Conservation (phyloP, 2,113 vertebrate species). For the Ranitomeya imitator region DNA sequence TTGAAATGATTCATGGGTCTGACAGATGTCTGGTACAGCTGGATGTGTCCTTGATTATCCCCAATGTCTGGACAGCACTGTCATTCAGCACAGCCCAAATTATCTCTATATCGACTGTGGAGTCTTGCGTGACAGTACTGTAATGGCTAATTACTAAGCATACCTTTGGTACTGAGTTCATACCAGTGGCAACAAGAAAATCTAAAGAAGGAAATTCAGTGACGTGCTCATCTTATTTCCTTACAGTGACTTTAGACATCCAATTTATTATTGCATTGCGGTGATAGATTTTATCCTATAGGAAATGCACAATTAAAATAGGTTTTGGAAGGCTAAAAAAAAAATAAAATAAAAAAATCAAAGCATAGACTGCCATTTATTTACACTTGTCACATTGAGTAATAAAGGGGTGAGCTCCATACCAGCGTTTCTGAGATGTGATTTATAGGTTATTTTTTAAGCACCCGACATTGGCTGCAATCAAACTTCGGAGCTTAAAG, state of each 20-base stretch:
- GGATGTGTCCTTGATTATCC: constrained; percentile 99
- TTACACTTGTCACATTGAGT: not conserved
- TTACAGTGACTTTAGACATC: not conserved
- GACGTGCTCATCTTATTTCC: constrained; percentile 60
- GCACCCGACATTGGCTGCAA: constrained; percentile 34
- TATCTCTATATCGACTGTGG: constrained; percentile 99
- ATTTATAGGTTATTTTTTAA: constrained; percentile 56
- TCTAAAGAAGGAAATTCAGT: constrained; percentile 64
- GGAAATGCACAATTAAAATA: constrained; percentile 36
- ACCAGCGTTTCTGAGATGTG: constrained; percentile 48
- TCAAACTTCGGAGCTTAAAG: constrained; percentile 25
- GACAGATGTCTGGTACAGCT: constrained; percentile 99
- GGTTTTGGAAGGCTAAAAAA: not conserved
- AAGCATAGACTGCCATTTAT: constrained; percentile 16
- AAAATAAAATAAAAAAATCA: constrained; percentile 22
- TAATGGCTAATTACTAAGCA: constrained; percentile 99
- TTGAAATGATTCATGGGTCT: constrained; percentile 99
- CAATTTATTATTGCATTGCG: constrained; percentile 13
- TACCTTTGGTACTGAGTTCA: constrained; percentile 94
- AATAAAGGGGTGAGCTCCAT: not conserved
- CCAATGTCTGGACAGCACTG: constrained; percentile 98
- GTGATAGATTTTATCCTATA: not conserved
- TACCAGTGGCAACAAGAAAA: constrained; percentile 69
- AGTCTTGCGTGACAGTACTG: constrained; percentile 96
- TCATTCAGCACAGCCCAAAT: constrained; percentile 99